These are phyloP conservation scores for Matsumurasca onukii DNA, from an alignment of 1,140 invertebrate species.

Conservation along the genomic window DNA sequence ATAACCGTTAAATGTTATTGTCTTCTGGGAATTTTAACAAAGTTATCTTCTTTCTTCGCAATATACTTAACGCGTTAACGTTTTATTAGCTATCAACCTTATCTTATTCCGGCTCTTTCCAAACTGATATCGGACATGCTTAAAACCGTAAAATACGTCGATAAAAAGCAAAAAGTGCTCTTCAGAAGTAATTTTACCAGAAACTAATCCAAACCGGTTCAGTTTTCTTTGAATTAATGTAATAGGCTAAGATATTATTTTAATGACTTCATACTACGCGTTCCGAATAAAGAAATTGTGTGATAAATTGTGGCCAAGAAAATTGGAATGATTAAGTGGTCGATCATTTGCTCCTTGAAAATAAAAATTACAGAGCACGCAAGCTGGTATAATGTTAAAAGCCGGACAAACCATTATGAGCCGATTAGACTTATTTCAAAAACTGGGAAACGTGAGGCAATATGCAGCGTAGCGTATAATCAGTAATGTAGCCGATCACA, in stretches of 20 bases:
- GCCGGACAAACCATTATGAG: not conserved
- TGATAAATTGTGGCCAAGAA: not conserved
- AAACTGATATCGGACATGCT: too few species aligned
- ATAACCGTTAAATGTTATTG: slow-evolving; percentile 25
- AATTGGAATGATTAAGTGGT: not conserved
- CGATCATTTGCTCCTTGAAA: not conserved
- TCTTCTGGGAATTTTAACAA: slow-evolving; percentile 17
- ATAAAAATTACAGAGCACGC: slow-evolving; percentile 3
- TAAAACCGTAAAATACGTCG: too few species aligned
- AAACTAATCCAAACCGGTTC: too few species aligned
- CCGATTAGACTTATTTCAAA: slow-evolving; percentile 17
- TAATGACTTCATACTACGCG: not conserved
- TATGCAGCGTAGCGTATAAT: slow-evolving; percentile 2
- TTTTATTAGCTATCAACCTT: slow-evolving; percentile 5
- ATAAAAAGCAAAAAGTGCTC: too few species aligned
- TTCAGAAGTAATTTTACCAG: too few species aligned
- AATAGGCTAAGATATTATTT: not conserved
- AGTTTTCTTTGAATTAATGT: not conserved
- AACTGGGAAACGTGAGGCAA: slow-evolving; percentile 14
- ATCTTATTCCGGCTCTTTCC: not conserved
- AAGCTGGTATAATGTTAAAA: not conserved
- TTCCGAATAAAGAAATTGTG: not conserved
- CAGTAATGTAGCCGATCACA: not conserved
- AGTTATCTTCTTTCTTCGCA: slow-evolving; percentile 1
- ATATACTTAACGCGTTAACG: not conserved